Base-by-base conservation (phyloP, 2,113 vertebrate genomes). In the Delphinus delphis region DNA sequence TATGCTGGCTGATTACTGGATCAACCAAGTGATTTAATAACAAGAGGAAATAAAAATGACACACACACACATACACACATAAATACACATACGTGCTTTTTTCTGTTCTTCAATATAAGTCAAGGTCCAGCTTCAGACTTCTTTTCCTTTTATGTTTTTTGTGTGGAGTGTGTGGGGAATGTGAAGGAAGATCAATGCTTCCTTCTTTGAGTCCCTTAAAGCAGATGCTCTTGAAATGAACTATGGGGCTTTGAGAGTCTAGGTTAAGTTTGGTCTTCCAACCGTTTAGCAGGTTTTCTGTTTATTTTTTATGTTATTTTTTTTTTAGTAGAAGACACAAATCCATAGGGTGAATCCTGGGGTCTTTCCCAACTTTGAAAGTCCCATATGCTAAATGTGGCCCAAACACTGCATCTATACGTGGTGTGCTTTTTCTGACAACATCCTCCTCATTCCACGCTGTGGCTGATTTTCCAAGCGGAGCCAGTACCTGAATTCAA, bases 41-140 rank as follows among this genome's bases (percentile, higher is more conserved):
- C 55, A 89, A 62, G 84, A 91, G 41, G n/a, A 95, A 62, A 86
- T 87, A 68, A 94, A 80, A 90, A 26, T 41, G 14, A 81, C 20
- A 60, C 31, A 73, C 15, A 85, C 2, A 70, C 1, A 60, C 1
- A 82, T 3, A 60, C 5, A 74, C 1, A 17, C 3, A 85, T 21
- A 84, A n/a, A 47, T 5, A 84, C 18, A 33, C 47, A 50, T 15
- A 77, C 31, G 3, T 53, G 15, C 15, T 58, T 80, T 36, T 41
- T 93, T 44, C 10, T 53, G 7, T 92, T 77, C 53, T 94, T 86
- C 36, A 95, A 60, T 18, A 87, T 38, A 90, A 96, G 53, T 84
- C 38, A 86, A 67, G 71, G 38, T 58, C 8, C 85, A 63, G 73
- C 10, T 88, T 53, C 9, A 65, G 47, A 26, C 53, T 38, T 41